Evolutionary conservation across 2,113 vertebrate species (phyloP), one percentile per base, ranked within the genome.

Genomic region (Propithecus coquereli): DNA sequence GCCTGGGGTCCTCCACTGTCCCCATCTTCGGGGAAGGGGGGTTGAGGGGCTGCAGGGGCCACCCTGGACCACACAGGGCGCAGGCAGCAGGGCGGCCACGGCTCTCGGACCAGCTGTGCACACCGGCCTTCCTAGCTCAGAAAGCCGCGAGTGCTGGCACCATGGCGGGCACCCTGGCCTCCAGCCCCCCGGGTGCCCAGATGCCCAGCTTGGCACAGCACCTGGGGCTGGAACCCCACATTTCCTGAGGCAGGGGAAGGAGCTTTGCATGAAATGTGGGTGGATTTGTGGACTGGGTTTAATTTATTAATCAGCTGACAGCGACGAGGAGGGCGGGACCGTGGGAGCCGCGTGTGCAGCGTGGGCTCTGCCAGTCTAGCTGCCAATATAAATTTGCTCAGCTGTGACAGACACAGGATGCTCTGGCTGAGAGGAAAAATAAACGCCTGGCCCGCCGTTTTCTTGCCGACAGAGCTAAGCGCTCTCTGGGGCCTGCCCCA

Each of bases 231-330:
- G 40, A 4, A 34, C 22, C 23, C 12, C 3, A 17, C 12, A 0
- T 17, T 52, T 14, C 32, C 23, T 0, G n/a, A 20, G 70, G n/a
- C 0, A 1, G 16, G 34, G 30, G 61, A 9, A n/a, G 34, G 61
- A 7, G 87, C 20, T 22, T 1, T 25, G 23, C 37, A 0, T 1
- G 25, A 11, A 0, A 8, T 0, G 61, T 0, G n/a, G 3, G n/a
- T 6, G n/a, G 30, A 43, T 23, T 57, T 12, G 22, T 1, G 2
- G 30, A 40, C 83, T 30, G 30, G 3, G 18, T 30, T 50, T 37
- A 22, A 17, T 45, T 54, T 54, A 74, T 52, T 47, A 37, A 81
- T 40, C 59, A 7, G 66, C 66, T 0, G 2, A 16, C 6, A 59
- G 63, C 23, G 2, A 1, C 0, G 5, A 2, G 3, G 6, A 40